A percentile compares a stretch with the other conserved stretches of the same genome.
Conservation (phyloP, 1,140 invertebrate genomes). For the Lasaia peninsularis region DNA sequence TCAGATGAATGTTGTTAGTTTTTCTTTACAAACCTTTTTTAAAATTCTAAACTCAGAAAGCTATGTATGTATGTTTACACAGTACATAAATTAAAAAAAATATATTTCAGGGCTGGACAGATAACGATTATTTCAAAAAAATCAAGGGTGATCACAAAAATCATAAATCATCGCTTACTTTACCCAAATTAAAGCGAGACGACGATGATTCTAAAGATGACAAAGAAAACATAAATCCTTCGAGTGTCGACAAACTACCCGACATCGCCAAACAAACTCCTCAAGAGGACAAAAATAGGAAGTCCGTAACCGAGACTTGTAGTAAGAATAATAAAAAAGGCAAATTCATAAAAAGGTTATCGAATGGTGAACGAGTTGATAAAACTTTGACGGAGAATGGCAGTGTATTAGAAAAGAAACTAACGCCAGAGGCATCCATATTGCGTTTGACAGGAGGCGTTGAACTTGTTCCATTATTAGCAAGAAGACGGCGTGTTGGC, state of each 20-base stretch:
- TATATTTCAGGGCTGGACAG: conserved; percentile 60
- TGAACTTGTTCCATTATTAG: conserved; percentile 83
- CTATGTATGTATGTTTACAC: too few relatives aligned
- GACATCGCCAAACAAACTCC: conserved; percentile 34
- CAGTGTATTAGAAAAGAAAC: conserved; percentile 47
- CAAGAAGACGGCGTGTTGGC: conserved; percentile 68
- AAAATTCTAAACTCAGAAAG: too few relatives aligned
- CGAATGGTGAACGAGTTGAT: conserved; percentile 49
- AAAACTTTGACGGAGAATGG: conserved; percentile 34
- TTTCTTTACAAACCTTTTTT: too few relatives aligned
- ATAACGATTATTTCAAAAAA: conserved; percentile 63
- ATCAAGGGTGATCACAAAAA: conserved; percentile 47
- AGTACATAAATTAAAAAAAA: not conserved
- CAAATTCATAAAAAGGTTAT: conserved; percentile 53
- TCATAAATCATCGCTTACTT: conserved; percentile 63
- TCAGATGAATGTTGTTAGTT: too few relatives aligned
- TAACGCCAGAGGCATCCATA: conserved; percentile 69
- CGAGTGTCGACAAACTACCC: conserved; percentile 51
- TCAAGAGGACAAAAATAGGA: not conserved
- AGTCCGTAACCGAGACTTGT: not conserved
- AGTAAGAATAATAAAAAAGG: conserved; percentile 29
- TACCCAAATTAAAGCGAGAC: conserved; percentile 68
- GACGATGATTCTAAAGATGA: conserved; percentile 40
- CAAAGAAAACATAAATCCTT: conserved; percentile 43
- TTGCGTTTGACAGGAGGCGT: conserved; percentile 79